These are phyloP conservation scores for Bos taurus DNA, from an alignment of 2,113 vertebrate species.

Conservation along the genomic window ARS-UCD2.0 NC_037352.1:41730001-41730500, in stretches of 20 bases:
- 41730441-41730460: background rate
- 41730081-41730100: background rate
- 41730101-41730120: background rate
- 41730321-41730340: fast-evolving
- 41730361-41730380: background rate
- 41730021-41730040: background rate
- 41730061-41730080: background rate
- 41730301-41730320: too few relatives aligned
- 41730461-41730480: background rate
- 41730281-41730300: fast-evolving
- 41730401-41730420: background rate
- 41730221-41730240: background rate
- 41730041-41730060: background rate
- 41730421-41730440: background rate
- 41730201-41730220: background rate
- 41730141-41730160: background rate
- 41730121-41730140: fast-evolving
- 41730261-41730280: background rate
- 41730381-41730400: background rate
- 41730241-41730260: background rate
- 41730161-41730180: too few relatives aligned
- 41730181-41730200: background rate
- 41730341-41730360: background rate
- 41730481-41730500: background rate
- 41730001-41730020: background rate